Evolutionary conservation across 1,140 invertebrate genomes (phyloP).

Genomic region (Hesperophylax magnus): DNA sequence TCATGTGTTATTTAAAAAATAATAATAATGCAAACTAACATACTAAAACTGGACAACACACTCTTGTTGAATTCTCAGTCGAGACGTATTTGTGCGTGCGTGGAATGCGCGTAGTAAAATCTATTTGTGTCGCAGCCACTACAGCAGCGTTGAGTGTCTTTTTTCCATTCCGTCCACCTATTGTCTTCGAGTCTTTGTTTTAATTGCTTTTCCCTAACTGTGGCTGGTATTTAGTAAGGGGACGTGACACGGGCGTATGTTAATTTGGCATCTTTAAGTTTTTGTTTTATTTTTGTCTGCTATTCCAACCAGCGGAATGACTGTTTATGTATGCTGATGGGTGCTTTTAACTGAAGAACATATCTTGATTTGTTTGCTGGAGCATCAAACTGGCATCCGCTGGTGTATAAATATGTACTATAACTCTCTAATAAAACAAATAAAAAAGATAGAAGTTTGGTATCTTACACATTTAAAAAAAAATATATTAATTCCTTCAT

Average conservation of each 20-base stretch:
- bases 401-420: too few relatives aligned
- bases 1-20: too few relatives aligned
- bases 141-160: neutral
- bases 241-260: slow-evolving; percentile 29
- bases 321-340: neutral
- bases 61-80: slow-evolving; percentile 8
- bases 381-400: too few relatives aligned
- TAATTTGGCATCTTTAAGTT: slow-evolving; percentile 20
- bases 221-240: slow-evolving; percentile 25
- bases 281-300: slow-evolving; percentile 32
- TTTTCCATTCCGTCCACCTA: slow-evolving; percentile 2
- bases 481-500: too few relatives aligned
- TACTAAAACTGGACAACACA: neutral
- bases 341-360: too few relatives aligned
- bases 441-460: too few relatives aligned
- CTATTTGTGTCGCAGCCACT: slow-evolving; percentile 1
- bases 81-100: slow-evolving; percentile 22
- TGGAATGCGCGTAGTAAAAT: slow-evolving; percentile 37
- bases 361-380: too few relatives aligned
- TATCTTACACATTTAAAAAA: too few relatives aligned
- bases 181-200: slow-evolving; percentile 20
- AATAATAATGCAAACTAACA: too few relatives aligned
- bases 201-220: neutral
- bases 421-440: too few relatives aligned
- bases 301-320: neutral